Percentiles rank a stretch among this genome's conserved stretches.
phyloP scores from a whole-genome alignment of 2,113 vertebrate genomes.

The Brachionichthys hirsutus region DNA sequence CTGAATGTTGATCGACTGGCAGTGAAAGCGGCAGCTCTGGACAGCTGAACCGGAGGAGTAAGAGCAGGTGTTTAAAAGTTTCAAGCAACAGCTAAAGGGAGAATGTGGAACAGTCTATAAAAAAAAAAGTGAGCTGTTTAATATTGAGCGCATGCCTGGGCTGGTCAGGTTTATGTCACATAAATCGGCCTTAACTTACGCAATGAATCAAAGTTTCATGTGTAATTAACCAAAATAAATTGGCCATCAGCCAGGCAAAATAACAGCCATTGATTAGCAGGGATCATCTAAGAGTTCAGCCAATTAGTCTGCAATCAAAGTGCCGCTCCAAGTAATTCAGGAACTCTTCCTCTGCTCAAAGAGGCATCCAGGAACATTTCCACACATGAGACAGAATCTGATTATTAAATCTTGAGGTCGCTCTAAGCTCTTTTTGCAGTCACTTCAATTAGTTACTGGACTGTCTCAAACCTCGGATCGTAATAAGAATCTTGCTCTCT shows the following conservation, averaged over 20 bases:
- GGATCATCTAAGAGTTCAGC: conserved; percentile 53
- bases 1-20: conserved; percentile 32
- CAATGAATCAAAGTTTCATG: conserved; percentile 34
- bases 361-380: conserved; percentile 23
- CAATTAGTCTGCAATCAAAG: conserved; percentile 58
- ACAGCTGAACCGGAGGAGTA: conserved; percentile 43
- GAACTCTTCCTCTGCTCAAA: conserved; percentile 15
- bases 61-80: neutral
- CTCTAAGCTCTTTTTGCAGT: conserved; percentile 39
- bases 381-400: conserved; percentile 46
- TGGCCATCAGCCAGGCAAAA: conserved; percentile 54
- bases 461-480: conserved; percentile 53
- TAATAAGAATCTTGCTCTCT: conserved; percentile 69
- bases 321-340: conserved; percentile 19
- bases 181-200: conserved; percentile 37
- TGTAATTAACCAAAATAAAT: conserved; percentile 66
- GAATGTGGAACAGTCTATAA: neutral
- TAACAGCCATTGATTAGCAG: conserved; percentile 58
- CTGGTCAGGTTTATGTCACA: conserved; percentile 22
- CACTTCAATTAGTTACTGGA: conserved; percentile 59
- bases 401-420: conserved; percentile 66
- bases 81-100: neutral
- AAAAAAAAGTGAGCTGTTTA: conserved; percentile 4
- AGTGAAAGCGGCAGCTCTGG: conserved; percentile 1
- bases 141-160: neutral